A percentile compares a stretch with the other conserved stretches of the same genome.
These are phyloP conservation scores for Spicauda simplicius DNA, from an alignment of 2,888 invertebrate genomes.

Conservation along the genomic window DNA sequence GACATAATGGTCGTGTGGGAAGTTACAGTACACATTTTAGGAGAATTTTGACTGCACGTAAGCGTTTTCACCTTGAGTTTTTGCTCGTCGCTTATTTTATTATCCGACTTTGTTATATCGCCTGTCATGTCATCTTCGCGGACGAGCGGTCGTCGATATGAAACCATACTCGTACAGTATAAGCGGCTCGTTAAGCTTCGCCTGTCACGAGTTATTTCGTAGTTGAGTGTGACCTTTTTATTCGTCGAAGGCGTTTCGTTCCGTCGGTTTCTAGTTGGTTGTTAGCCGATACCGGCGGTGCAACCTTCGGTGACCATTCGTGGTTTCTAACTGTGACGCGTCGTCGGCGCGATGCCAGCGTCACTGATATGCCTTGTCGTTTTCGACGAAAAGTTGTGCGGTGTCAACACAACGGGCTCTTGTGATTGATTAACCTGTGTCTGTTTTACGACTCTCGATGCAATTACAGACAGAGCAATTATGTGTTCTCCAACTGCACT, in stretches of 20 bases:
- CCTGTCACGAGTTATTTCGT: constrained; percentile 28
- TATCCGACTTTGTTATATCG: not conserved
- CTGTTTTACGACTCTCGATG: not conserved
- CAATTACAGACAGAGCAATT: too few relatives aligned
- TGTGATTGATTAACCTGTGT: constrained; percentile 1
- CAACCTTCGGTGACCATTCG: constrained; percentile 20
- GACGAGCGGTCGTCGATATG: not conserved
- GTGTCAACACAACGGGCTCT: not conserved
- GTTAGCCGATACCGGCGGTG: constrained; percentile 7
- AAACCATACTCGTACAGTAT: constrained; percentile 6
- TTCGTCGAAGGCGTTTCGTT: constrained; percentile 19
- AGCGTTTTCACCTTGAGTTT: constrained; percentile 23
- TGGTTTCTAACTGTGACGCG: constrained; percentile 28
- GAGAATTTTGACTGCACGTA: constrained; percentile 15
- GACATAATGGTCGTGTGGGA: constrained; percentile 18
- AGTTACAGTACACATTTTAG: constrained; percentile 22
- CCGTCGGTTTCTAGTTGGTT: constrained; percentile 14
- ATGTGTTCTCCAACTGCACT: too few relatives aligned
- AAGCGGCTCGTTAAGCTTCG: constrained; percentile 26
- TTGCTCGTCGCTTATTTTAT: not conserved
- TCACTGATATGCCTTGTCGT: constrained; percentile 38
- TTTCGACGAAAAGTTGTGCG: constrained; percentile 20
- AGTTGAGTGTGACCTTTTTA: constrained; percentile 28
- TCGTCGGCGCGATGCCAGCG: constrained; percentile 37
- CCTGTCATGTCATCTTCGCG: constrained; percentile 6